Base-by-base conservation (phyloP, 2,113 vertebrate species). In the Nesoenas mayeri region DNA sequence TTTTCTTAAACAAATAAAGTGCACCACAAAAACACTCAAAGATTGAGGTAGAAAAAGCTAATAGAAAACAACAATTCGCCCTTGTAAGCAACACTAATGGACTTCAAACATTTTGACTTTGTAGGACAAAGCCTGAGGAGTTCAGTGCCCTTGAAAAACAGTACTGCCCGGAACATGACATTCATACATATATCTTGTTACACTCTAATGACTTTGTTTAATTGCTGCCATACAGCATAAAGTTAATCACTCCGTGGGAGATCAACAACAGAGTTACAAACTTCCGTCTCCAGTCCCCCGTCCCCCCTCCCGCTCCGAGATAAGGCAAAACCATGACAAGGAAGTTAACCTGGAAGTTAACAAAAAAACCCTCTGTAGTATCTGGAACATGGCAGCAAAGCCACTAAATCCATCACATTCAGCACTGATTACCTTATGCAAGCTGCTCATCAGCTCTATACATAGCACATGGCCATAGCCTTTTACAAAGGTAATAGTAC, bases 371-470 rank as follows among this genome's bases (percentile, higher is more conserved):
- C 18, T 44, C 17, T 1, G 0, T 18, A 18, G 24, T 44, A 57
- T 31, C 32, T 26, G 44, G 20, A 65, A 71, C 9, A 5, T 0
- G 0, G 36, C 36, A 54, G 36, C 47, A 47, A 74, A 91, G 42
- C 17, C 72, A 66, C n/a, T 22, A 11, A 29, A 64, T 1, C 2
- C 0, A 47, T 56, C 8, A 8, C 12, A 13, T 11, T 74, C 17
- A n/a, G 42, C 24, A 15, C 58, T 57, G n/a, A 31, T 54, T 61
- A 72, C 64, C 17, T 24, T 20, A 50, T 1, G 15, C 51, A 79
- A 91, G 50, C 25, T 36, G 28, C 44, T 70, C 50, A 31, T 42
- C 69, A 56, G 65, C 20, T 54, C 48, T 22, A 32, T 4, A 50
- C 34, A 42, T 0, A 70, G 48, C 57, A 75, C 12, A 7, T 7